Evolutionary conservation across 1,140 invertebrate genomes (phyloP).

Genomic region (Drosophila pectinifera): DNA sequence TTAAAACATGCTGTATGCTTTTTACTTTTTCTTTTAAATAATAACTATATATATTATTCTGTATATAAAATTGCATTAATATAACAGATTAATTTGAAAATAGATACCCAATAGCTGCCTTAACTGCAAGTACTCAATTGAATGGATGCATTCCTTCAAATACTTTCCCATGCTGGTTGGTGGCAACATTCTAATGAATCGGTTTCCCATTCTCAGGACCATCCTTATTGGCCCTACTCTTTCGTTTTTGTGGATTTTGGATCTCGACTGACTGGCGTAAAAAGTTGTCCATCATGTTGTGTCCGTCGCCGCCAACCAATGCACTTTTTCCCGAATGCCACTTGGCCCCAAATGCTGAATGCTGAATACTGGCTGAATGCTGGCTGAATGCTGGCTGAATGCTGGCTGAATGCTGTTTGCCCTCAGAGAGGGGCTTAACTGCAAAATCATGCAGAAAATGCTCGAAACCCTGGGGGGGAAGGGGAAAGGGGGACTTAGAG

Average conservation of each 20-base stretch:
- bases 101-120: too few species aligned
- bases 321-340: slow-evolving; percentile 40
- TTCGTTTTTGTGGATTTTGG: neutral
- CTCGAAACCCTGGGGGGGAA: neutral
- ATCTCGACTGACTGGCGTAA: slow-evolving; percentile 14
- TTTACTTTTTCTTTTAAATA: too few species aligned
- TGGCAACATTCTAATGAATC: slow-evolving; percentile 13
- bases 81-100: too few species aligned
- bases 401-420: slow-evolving; percentile 16
- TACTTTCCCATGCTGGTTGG: slow-evolving; percentile 6
- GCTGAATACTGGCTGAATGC: slow-evolving; percentile 8
- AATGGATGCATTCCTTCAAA: neutral
- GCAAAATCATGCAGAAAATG: slow-evolving; percentile 80
- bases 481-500: neutral
- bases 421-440: slow-evolving; percentile 46
- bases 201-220: slow-evolving; percentile 6
- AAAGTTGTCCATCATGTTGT: slow-evolving; percentile 42
- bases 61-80: too few species aligned
- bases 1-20: too few species aligned
- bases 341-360: slow-evolving; percentile 36
- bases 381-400: slow-evolving; percentile 16
- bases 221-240: slow-evolving; percentile 18
- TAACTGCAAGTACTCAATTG: neutral
- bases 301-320: slow-evolving; percentile 9
- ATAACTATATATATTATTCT: too few species aligned